phyloP scores from a whole-genome alignment of 2,113 vertebrate genomes.

The Scomber japonicus region DNA sequence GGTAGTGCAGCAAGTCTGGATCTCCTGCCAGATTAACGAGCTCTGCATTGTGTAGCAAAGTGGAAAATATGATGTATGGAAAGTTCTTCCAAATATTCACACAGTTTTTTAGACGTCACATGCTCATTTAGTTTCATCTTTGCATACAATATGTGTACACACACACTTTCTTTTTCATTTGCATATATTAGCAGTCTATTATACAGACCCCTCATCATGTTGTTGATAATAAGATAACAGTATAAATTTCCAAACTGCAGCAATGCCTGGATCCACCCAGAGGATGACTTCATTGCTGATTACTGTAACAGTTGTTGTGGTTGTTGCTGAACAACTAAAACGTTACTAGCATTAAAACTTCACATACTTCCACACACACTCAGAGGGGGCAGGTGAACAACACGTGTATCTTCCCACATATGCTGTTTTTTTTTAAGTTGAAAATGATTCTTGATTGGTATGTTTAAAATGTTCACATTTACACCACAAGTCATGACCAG shows the following conservation, averaged over 20 bases:
- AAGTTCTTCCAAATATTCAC: slow-evolving; percentile 58
- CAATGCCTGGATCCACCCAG: slow-evolving; percentile 17
- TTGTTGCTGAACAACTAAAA: slow-evolving; percentile 29
- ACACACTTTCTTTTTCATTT: slow-evolving; percentile 8
- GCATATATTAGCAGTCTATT: neutral
- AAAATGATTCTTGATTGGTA: slow-evolving; percentile 18
- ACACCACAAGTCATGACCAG: slow-evolving; percentile 17
- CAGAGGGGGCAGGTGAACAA: slow-evolving; percentile 27
- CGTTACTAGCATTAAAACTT: slow-evolving; percentile 14
- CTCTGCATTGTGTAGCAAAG: slow-evolving; percentile 57
- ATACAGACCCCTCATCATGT: neutral
- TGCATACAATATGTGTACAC: neutral
- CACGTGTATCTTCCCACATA: slow-evolving; percentile 41
- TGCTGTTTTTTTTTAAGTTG: slow-evolving; percentile 13
- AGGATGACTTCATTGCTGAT: slow-evolving; percentile 53
- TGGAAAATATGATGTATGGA: slow-evolving; percentile 78
- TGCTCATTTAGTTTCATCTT: slow-evolving; percentile 22
- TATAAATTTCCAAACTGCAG: slow-evolving; percentile 10
- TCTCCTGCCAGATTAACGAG: slow-evolving; percentile 62
- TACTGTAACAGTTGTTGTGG: slow-evolving; percentile 47
- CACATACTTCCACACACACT: slow-evolving; percentile 3
- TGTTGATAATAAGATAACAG: slow-evolving; percentile 40
- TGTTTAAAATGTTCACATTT: slow-evolving; percentile 20
- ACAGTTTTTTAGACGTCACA: slow-evolving; percentile 39
- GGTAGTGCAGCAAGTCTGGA: slow-evolving; percentile 56